These are phyloP conservation scores for Brachypterus glaber DNA, from an alignment of 2,888 invertebrate genomes.

Conservation along the genomic window DNA sequence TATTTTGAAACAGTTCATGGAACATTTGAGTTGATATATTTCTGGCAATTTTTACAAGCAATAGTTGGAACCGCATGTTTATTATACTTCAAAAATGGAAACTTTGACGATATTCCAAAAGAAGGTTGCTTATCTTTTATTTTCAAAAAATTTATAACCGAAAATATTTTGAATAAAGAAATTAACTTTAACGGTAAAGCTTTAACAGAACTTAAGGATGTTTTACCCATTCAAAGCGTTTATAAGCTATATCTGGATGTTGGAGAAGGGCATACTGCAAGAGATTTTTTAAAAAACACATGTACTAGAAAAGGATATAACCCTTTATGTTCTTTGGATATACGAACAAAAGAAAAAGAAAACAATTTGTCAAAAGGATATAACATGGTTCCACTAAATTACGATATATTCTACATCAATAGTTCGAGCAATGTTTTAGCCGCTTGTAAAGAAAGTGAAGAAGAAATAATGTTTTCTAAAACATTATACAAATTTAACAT, in stretches of 20 bases:
- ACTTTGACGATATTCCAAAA: constrained; percentile 28
- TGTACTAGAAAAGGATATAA: constrained; percentile 20
- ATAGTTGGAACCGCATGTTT: constrained; percentile 39
- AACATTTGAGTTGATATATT: constrained; percentile 52
- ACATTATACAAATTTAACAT: constrained; percentile 28
- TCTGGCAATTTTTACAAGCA: constrained; percentile 53
- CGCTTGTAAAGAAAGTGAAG: too few species aligned
- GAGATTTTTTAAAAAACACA: constrained; percentile 24
- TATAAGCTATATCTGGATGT: constrained; percentile 28
- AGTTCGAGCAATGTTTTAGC: too few species aligned
- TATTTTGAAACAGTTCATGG: constrained; percentile 41
- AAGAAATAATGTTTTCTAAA: constrained; percentile 17
- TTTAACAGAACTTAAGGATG: constrained; percentile 25
- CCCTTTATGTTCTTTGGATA: constrained; percentile 19
- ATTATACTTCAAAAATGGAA: constrained; percentile 35
- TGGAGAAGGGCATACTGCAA: constrained; percentile 29
- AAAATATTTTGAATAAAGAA: constrained; percentile 1
- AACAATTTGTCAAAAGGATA: not conserved
- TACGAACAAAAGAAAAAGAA: not conserved
- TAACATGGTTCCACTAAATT: too few species aligned
- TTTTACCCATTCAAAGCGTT: constrained; percentile 27
- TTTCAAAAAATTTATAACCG: constrained; percentile 47
- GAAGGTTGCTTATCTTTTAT: constrained; percentile 46
- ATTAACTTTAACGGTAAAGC: constrained; percentile 18
- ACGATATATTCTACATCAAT: too few species aligned